Evolutionary conservation across 2,797 vertebrate genomes (phyloP).

Genomic region (Sebastes kiyomatsui): DNA sequence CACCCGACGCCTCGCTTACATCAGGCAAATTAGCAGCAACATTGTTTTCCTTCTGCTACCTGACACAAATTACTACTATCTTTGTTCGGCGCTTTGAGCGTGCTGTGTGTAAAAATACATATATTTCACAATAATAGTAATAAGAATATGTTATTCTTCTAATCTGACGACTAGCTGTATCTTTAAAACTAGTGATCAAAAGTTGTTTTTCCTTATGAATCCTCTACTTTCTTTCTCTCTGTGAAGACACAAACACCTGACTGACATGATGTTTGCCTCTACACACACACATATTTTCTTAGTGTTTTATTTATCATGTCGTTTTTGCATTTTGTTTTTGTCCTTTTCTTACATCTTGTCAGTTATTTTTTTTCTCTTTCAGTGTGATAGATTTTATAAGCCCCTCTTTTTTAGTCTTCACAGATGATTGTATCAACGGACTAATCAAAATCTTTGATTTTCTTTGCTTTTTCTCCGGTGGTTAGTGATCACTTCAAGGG

Average conservation of each 20-base stretch:
- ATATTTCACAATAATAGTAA: slow-evolving; percentile 1
- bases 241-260: slow-evolving; percentile 17
- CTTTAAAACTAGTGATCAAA: slow-evolving; percentile 23
- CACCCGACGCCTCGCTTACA: neutral
- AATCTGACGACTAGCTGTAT: neutral
- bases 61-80: neutral
- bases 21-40: slow-evolving; percentile 4
- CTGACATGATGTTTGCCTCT: neutral
- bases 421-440: slow-evolving; percentile 4
- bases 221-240: slow-evolving; percentile 5
- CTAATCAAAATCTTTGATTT: slow-evolving; percentile 39
- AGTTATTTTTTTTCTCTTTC: slow-evolving; percentile 12
- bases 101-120: slow-evolving; percentile 13
- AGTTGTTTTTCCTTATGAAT: neutral
- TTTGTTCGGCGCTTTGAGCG: neutral
- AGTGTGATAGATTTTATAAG: slow-evolving; percentile 8
- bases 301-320: neutral
- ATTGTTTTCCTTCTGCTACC: neutral
- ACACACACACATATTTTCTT: neutral
- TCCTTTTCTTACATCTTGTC: neutral
- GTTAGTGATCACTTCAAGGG: slow-evolving; percentile 20
- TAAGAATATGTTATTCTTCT: neutral
- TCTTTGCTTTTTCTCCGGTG: neutral
- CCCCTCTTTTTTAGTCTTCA: slow-evolving; percentile 1
- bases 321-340: slow-evolving; percentile 19